phyloP scores from a whole-genome alignment of 2,888 invertebrate genomes.

The Steinernema carpocapsae region DNA sequence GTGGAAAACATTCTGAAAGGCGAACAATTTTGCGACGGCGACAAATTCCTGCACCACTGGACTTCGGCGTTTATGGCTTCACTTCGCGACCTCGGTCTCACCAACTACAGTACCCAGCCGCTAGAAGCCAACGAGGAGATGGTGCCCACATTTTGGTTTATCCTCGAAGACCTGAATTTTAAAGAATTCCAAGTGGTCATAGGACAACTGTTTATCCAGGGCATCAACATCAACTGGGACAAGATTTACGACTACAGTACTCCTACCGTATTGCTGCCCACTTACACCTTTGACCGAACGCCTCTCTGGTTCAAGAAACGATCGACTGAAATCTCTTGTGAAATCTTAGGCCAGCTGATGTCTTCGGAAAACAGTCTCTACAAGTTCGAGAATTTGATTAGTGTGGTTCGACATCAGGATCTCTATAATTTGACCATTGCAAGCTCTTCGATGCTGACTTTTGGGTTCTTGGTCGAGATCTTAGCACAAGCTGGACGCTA shows the following conservation, averaged over 20 bases:
- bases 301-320: constrained; percentile 51
- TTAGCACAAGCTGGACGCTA: not conserved
- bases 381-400: constrained; percentile 24
- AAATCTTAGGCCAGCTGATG: constrained; percentile 5
- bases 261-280: constrained; percentile 50
- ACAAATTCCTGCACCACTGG: not conserved
- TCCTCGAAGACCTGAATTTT: constrained; percentile 4
- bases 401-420: not conserved
- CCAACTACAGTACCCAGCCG: constrained; percentile 13
- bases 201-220: constrained; percentile 32
- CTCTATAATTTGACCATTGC: constrained; percentile 1
- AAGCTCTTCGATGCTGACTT: not conserved
- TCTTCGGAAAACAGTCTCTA: not conserved
- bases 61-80: not conserved
- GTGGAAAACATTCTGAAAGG: not conserved
- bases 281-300: constrained; percentile 57
- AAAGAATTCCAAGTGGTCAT: constrained; percentile 6
- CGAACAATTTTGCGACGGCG: not conserved
- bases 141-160: constrained; percentile 20
- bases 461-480: not conserved
- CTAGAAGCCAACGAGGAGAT: not conserved
- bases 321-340: constrained; percentile 35
- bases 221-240: constrained; percentile 46
- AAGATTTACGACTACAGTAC: constrained; percentile 43
- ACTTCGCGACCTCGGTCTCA: constrained; percentile 1